Base-by-base conservation (phyloP, 1,140 invertebrate species). In the Drosophila eugracilis region DNA sequence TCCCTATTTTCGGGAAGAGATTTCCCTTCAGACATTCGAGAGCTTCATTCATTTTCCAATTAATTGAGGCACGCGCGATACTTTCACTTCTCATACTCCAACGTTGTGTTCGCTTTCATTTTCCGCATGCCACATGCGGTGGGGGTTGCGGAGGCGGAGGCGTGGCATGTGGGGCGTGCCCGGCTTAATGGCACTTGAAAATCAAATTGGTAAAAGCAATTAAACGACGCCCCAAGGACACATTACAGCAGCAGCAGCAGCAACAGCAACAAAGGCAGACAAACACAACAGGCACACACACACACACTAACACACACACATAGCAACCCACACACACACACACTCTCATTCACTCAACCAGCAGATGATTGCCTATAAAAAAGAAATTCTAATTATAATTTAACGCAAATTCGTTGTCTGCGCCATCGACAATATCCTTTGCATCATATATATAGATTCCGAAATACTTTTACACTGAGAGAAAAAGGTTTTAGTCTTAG, bases 171-270 rank as follows among this genome's bases (percentile, higher is more conserved):
- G 75, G 63, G 70, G 76, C 75, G 79, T 67, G 80, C 59, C 71
- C 42, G 78, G 84, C 89, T 90, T 90, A 90, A 90, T 90, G 84
- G 89, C 84, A 90, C 81, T 90, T 90, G 85, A 90, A 90, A 90
- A 90, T 89, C 89, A 90, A 90, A 90, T 86, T 90, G 89, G 89
- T 90, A 90, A 90, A 90, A 90, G 89, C 89, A 90, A 90, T 90
- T 90, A 90, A 90, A 90, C 88, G 89, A 90, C 84, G 89, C 89
- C 89, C 89, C 89, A 90, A 90, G 89, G 89, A 90, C 89, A 90
- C 81, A 90, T 90, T 90, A 90, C 86, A 90, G 58, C 83, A 90
- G 58, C 83, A 65, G 54, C 76, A 76, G 58, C 83, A 90, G 58
- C 83, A 65, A 50, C 76, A 76, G 41, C 75, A 62, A 45, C 60